Evolutionary conservation across 2,113 vertebrate genomes (phyloP), one percentile per base, ranked within the genome.

Genomic region (Pan paniscus): DNA sequence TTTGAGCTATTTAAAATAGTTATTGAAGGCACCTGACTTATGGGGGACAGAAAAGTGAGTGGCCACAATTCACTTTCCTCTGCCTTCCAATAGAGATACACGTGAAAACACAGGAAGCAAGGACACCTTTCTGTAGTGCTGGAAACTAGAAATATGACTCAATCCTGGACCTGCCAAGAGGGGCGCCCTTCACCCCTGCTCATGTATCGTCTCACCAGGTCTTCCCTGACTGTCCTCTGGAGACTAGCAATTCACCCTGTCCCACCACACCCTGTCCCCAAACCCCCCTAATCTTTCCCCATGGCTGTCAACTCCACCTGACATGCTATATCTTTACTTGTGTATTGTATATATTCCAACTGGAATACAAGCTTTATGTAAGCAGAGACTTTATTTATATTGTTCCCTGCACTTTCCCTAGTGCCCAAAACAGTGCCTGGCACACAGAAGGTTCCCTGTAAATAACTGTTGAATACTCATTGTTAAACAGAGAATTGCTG

Each of bases 1-100:
- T 92, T 25, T 64, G 55, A 59, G 20, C 52, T 75, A 43, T 89
- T 92, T 93, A 89, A 76, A 92, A 85, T 68, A 50, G 79, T 86
- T 61, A 59, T 48, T 40, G 57, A 93, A 93, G 43, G 9, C 48
- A 55, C 73, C 55, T 80, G 40, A 76, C 32, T 55, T n/a, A 27
- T 25, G 22, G 75, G 61, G 61, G 38, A 20, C n/a, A 59, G 64
- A 92, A 89, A 79, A 92, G 8, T 35, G 43, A 95, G 32, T 89
- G 30, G 48, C 48, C 64, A 75, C 67, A 35, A 1, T 14, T 30
- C n/a, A 38, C 32, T 59, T 7, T 35, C 87, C 18, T 70, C 38
- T 64, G 32, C 52, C 50, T 93, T 86, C 80, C n/a, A 16, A 0
- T 12, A 23, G 30, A 81, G 14, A 48, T 23, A 8, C 1, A 46